Base-by-base conservation (phyloP, 1,140 invertebrate genomes). In the Manduca sexta region DNA sequence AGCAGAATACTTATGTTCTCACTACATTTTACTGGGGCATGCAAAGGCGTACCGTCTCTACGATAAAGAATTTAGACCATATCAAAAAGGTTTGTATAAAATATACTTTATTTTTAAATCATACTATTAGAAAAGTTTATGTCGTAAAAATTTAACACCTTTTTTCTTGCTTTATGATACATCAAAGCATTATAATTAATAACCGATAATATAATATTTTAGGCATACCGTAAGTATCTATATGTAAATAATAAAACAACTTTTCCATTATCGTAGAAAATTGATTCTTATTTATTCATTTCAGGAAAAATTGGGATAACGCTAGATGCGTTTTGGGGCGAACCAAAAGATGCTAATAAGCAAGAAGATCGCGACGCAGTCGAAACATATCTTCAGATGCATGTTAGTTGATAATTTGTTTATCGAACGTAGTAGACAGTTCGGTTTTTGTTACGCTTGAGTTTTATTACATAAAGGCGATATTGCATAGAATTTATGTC, bases 21-120 rank as follows among this genome's bases (percentile, higher is more conserved):
- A 92, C 63, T 90, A 88, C 57, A 52, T 90, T 16, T 57, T 92
- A 1, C 85, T 88, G 60, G 88, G 88, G 1, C 91, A 92, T 61
- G 90, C 90, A 1, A 86, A 86, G 60, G 89, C 75, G 4, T 91
- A 90, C 51, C 88, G 88, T 58, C 80, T 93, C 33, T 94, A 94
- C 60, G 81, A 93, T 45, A 74, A 88, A 11, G 73, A 89, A 46
- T 94, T 90, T 64, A 86, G 88, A 61, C 29, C 74, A 3, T 60
- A 57, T 6, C 91, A 93, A 60, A 83, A 88, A 56, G 91, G 91
- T 81, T 72, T 29, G 33, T 29, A 43, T 14, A 13, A 30, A 10
- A 15, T 13, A 3, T 38, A 18, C 1, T 2, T 26, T 26, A 5
- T 26, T 26, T 26, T 5, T 26, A 26, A 26, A n/a, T n/a, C n/a